These are phyloP conservation scores for Brachionichthys hirsutus DNA, from an alignment of 2,113 vertebrate species.

Conservation along the genomic window DNA sequence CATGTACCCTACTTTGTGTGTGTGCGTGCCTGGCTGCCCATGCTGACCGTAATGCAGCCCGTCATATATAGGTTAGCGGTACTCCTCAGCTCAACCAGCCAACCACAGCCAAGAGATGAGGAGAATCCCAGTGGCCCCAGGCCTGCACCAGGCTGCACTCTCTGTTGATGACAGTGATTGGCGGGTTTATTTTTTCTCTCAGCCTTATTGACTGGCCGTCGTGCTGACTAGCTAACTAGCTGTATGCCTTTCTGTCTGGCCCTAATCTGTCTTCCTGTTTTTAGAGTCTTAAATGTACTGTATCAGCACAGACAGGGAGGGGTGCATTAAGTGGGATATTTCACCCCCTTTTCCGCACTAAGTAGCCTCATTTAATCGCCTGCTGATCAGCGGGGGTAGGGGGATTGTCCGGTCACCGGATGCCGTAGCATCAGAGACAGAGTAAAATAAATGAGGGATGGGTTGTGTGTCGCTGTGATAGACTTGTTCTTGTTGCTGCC, in stretches of 20 bases:
- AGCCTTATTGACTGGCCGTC: constrained; percentile 55
- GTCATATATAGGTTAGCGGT: constrained; percentile 88
- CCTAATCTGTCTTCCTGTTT: constrained; percentile 55
- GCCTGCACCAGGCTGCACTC: constrained; percentile 70
- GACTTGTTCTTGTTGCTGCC: not conserved
- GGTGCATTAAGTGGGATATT: constrained; percentile 30
- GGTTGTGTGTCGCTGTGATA: not conserved
- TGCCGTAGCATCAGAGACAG: not conserved
- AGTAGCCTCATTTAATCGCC: constrained; percentile 36
- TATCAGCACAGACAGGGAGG: constrained; percentile 38
- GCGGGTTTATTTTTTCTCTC: constrained; percentile 47
- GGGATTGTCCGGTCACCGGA: not conserved
- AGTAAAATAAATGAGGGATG: not conserved
- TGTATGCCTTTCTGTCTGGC: constrained; percentile 36
- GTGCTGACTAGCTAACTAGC: constrained; percentile 38
- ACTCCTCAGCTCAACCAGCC: constrained; percentile 77
- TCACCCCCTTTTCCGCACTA: constrained; percentile 59
- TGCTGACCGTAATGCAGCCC: constrained; percentile 83
- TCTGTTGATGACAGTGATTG: constrained; percentile 73
- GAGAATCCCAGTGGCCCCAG: constrained; percentile 69
- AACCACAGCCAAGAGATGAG: constrained; percentile 49
- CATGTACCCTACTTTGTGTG: constrained; percentile 13
- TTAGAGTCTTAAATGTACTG: constrained; percentile 46
- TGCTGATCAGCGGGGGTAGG: constrained; percentile 11
- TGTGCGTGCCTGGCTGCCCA: constrained; percentile 66